These are phyloP conservation scores for Amphipyra tragopoginis DNA, from an alignment of 2,888 invertebrate genomes.

Conservation along the genomic window DNA sequence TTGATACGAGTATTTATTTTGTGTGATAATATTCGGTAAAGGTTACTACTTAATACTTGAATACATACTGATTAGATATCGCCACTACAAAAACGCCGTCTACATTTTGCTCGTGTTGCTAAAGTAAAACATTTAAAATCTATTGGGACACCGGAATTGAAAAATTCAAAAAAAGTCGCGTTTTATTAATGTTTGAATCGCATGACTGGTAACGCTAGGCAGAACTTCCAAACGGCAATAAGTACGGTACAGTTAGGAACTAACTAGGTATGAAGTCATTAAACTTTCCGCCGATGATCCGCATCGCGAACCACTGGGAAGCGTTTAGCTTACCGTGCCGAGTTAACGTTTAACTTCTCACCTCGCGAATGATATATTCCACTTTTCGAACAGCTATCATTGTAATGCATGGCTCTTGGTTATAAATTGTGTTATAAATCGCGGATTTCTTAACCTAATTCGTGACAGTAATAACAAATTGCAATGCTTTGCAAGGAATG, in stretches of 20 bases:
- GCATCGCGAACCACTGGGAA: constrained; percentile 64
- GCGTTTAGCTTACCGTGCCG: constrained; percentile 41
- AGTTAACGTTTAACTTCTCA: constrained; percentile 46
- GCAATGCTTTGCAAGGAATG: not conserved
- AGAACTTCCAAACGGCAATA: constrained; percentile 61
- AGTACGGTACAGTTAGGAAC: constrained; percentile 62
- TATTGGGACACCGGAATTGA: constrained; percentile 12
- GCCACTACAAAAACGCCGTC: not conserved
- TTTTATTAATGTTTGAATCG: constrained; percentile 60
- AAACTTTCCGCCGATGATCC: constrained; percentile 75
- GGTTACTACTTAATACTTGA: constrained; percentile 1
- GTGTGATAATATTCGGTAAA: constrained; percentile 19
- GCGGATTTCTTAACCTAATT: constrained; percentile 31
- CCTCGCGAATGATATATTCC: constrained; percentile 42
- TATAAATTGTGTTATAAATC: constrained; percentile 17
- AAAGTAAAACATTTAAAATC: not conserved
- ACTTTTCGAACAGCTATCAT: constrained; percentile 36
- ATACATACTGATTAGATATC: constrained; percentile 2
- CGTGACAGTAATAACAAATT: constrained; percentile 8
- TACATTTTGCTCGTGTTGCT: constrained; percentile 2
- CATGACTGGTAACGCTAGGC: constrained; percentile 60
- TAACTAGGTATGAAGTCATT: constrained; percentile 73
- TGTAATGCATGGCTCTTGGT: constrained; percentile 6
- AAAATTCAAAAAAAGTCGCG: constrained; percentile 22
- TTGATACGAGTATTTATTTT: constrained; percentile 11